Evolutionary conservation across 2,113 vertebrate species (phyloP).

Genomic region (Trichomycterus rosablanca): DNA sequence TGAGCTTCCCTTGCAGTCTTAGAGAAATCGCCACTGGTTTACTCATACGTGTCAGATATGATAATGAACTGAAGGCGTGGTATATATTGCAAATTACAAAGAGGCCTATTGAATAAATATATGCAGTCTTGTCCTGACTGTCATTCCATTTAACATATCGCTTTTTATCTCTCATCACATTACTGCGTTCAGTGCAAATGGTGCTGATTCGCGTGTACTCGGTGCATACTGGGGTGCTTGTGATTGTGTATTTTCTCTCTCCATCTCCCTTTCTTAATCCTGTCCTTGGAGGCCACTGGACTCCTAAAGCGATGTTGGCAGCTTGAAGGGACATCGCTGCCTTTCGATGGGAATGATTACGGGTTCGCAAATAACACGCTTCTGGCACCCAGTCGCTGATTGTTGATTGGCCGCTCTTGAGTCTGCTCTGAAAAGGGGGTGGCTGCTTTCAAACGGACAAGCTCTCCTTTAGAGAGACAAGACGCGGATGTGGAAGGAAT

Average conservation of each 20-base stretch:
- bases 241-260: no score
- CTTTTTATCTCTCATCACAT: background rate
- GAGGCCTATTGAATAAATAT: background rate
- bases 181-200: no score
- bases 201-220: no score
- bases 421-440: slow-evolving; percentile 49
- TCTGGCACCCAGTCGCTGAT: slow-evolving; percentile 59
- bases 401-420: slow-evolving; percentile 69
- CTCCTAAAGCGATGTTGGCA: no score
- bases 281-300: no score
- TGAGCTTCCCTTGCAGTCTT: no score
- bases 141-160: background rate
- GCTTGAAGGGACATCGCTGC: slow-evolving; percentile 57
- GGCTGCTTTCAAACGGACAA: slow-evolving; percentile 49
- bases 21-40: no score
- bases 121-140: background rate
- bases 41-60: no score
- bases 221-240: no score
- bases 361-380: slow-evolving; percentile 72
- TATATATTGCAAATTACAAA: background rate
- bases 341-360: slow-evolving; percentile 70
- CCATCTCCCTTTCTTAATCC: no score
- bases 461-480: slow-evolving; percentile 28
- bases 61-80: no score
- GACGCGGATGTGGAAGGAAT: background rate